Evolutionary conservation across 2,113 vertebrate species (phyloP).

Genomic region (Rhinolophus ferrumequinum): DNA sequence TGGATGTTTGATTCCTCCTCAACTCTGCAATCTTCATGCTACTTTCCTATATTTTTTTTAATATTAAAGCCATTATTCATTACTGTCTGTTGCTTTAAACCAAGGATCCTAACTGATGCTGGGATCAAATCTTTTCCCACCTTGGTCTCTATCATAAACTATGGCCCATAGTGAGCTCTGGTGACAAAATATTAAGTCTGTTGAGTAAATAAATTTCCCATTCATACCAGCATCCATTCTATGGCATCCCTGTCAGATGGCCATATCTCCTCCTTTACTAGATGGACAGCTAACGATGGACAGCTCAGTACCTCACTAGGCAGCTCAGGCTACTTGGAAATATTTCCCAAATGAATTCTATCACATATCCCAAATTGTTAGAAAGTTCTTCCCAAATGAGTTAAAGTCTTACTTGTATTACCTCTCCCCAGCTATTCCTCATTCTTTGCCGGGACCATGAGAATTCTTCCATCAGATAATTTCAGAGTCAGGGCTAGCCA

Average conservation of each 20-base stretch:
- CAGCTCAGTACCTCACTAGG: background rate
- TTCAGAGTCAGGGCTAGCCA: slow-evolving; percentile 48
- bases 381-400: slow-evolving; percentile 60
- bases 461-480: slow-evolving; percentile 53
- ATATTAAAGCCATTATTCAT: background rate
- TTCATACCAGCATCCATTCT: background rate
- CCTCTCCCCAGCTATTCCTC: background rate
- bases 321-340: background rate
- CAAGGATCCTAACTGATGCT: background rate
- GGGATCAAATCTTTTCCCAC: background rate
- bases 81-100: background rate
- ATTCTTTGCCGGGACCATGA: slow-evolving; percentile 31
- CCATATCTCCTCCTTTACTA: background rate
- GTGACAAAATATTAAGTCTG: background rate
- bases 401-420: slow-evolving; percentile 45
- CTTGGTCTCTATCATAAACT: background rate
- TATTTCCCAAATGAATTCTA: background rate
- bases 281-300: background rate
- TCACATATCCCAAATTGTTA: background rate
- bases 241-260: background rate
- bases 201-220: background rate
- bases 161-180: background rate
- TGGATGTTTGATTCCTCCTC: background rate
- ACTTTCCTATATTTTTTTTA: background rate
- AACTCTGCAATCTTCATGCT: background rate